Base-by-base conservation (phyloP, 2,888 invertebrate genomes). In the Stenolophus ochropezus region DNA sequence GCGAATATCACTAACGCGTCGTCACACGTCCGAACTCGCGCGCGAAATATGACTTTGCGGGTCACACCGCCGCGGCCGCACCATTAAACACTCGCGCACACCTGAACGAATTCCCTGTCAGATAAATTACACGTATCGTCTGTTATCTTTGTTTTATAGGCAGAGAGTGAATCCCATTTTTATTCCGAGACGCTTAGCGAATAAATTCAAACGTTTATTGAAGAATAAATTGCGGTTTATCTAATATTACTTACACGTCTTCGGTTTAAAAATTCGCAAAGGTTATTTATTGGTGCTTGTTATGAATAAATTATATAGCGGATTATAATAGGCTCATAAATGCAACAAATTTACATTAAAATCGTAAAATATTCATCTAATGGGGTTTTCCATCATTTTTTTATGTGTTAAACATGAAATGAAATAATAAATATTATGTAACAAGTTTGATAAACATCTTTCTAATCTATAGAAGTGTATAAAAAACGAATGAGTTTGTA, bases 81-180 rank as follows among this genome's bases (percentile, higher is more conserved):
- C 23, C 73, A 73, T 73, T 73, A 49, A 73, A 73, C 21, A 73
- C 14, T 23, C 73, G 73, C 21, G 49, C 49, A 73, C 23, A 20
- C 49, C 73, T 49, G 73, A 73, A 73, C 73, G 73, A 73, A 73
- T 73, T 73, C 49, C 23, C 49, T 73, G 73, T 73, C 73, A 73
- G 73, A 73, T 73, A 73, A 73, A 73, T 73, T 73, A 73, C 18
- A 73, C 73, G 73, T 49, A 73, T 73, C 49, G 4, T 73, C 73
- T 73, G 49, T 73, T 73, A 49, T 73, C 73, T 73, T 73, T 69
- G 65, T 69, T 69, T 69, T 69, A 69, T 69, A 42, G 65, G 25
- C 61, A n/a, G 18, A 33, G 65, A 69, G 33, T 69, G 33, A 61
- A 61, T 25, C 23, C n/a, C 11, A 33, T 69, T 69, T 69, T 69